Base-by-base conservation (phyloP, 2,888 invertebrate species). In the Drosophila maculinotata region DNA sequence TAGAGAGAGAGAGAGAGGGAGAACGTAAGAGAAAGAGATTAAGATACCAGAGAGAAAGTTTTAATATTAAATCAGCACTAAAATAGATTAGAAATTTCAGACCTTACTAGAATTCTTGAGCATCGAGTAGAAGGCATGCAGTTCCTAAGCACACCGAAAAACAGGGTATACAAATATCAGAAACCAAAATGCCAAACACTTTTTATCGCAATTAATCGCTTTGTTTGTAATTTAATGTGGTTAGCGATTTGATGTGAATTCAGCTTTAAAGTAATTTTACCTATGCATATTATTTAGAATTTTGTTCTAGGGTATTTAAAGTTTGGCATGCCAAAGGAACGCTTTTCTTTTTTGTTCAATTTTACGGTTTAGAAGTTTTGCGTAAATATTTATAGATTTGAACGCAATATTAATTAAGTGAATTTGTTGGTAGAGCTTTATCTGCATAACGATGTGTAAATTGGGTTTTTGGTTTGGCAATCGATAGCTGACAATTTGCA, bases 391-490 rank as follows among this genome's bases (percentile, higher is more conserved):
- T 74, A 71, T 74, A 59, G 76, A 70, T 81, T 70, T 35, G 33
- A 41, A 31, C 36, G 47, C 54, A 67, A 70, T 64, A 57, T 81
- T 84, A 81, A 81, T 84, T 76, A 63, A 79, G 59, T 73, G 62
- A 54, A 49, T 33, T 28, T 47, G 52, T 38, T 31, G 30, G 25
- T 3, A 23, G 36, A 38, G 41, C 41, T 70, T 56, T 49, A 52
- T 56, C 48, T 30, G 51, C 25, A 67, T 56, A 67, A 56, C 60
- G 38, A 60, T 39, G 67, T 56, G 54, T 39, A 49, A 72, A 72
- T n/a, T 72, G 41, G 47, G 6, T 23, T 42, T 66, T 36, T 17
- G 30, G 14, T 33, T 31, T n/a, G 41, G 10, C 26, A 6, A 48
- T 54, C 20, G 41, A 65, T 47, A 35, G 23, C 33, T 15, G 36